A percentile compares a stretch with the other conserved stretches of the same genome.
Evolutionary conservation across 1,140 invertebrate species (phyloP).

Genomic region (Samia ricini): DNA sequence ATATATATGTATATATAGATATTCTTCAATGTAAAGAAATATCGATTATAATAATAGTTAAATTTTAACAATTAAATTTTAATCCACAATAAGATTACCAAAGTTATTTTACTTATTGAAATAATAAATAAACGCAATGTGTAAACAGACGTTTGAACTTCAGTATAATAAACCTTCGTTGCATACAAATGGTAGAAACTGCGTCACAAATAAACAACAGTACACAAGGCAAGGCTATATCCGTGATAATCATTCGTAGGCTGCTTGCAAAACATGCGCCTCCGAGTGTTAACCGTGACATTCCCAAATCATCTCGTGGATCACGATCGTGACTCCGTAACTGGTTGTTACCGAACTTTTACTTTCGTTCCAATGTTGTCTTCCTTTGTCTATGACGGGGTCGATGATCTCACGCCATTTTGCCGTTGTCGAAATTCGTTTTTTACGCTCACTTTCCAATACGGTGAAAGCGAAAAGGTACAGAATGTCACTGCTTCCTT

Average conservation of each 20-base stretch:
- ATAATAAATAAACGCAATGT: not conserved
- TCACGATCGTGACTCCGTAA: conserved; percentile 50
- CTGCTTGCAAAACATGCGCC: conserved; percentile 51
- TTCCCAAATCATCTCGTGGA: conserved; percentile 71
- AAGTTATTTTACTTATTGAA: not conserved
- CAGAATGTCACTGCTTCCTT: conserved; percentile 74
- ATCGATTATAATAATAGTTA: too few relatives aligned
- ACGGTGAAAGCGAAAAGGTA: conserved; percentile 76
- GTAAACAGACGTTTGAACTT: not conserved
- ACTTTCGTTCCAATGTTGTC: conserved; percentile 65
- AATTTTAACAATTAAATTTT: too few relatives aligned
- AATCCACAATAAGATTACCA: too few relatives aligned
- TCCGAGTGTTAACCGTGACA: conserved; percentile 64
- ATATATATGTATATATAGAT: too few relatives aligned
- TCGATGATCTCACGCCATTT: conserved; percentile 65
- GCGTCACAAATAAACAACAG: conserved; percentile 1
- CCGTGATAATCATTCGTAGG: not conserved
- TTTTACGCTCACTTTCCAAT: conserved; percentile 77
- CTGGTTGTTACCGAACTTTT: conserved; percentile 43
- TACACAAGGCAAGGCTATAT: not conserved
- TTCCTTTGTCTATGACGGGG: conserved; percentile 67
- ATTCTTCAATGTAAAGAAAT: too few relatives aligned
- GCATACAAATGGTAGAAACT: not conserved
- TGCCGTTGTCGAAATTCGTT: conserved; percentile 74
- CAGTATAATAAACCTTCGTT: not conserved